A percentile compares a stretch with the other conserved stretches of the same genome.
Conservation (phyloP, 2,113 vertebrate species). For the Sceloporus undulatus region DNA sequence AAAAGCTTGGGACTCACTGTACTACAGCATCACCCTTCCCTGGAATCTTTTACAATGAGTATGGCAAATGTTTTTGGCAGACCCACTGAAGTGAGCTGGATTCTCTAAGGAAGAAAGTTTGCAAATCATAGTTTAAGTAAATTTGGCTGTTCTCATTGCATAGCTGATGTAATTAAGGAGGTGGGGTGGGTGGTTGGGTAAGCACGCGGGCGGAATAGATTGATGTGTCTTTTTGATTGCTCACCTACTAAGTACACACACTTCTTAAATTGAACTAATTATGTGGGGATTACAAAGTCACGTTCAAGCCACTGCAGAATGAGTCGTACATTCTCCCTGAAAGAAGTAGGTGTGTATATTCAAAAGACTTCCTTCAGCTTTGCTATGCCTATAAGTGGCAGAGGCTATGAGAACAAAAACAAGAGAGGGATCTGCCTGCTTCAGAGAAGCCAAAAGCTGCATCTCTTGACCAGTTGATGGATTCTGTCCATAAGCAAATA, state of each 20-base stretch:
- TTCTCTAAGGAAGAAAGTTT: background rate
- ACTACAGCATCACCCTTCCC: background rate
- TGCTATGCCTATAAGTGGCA: background rate
- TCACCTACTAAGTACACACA: conserved; percentile 5
- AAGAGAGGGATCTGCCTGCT: background rate
- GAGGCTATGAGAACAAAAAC: background rate
- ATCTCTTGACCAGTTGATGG: background rate
- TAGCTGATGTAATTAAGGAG: background rate
- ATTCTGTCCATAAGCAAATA: too few species aligned
- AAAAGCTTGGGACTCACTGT: background rate
- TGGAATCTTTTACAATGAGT: background rate
- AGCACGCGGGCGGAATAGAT: background rate
- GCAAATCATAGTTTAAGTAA: background rate
- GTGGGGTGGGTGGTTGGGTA: background rate
- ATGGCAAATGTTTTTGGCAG: background rate
- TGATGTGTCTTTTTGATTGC: background rate
- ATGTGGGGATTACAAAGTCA: background rate
- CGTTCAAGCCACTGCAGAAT: conserved; percentile 6
- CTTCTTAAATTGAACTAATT: conserved; percentile 17
- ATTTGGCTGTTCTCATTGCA: background rate
- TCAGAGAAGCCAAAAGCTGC: background rate
- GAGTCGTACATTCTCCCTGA: background rate
- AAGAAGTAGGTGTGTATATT: background rate
- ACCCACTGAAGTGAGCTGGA: background rate
- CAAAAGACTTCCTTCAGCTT: background rate